Evolutionary conservation across 1,140 invertebrate species (phyloP).

Genomic region (Cotesia chilonis): DNA sequence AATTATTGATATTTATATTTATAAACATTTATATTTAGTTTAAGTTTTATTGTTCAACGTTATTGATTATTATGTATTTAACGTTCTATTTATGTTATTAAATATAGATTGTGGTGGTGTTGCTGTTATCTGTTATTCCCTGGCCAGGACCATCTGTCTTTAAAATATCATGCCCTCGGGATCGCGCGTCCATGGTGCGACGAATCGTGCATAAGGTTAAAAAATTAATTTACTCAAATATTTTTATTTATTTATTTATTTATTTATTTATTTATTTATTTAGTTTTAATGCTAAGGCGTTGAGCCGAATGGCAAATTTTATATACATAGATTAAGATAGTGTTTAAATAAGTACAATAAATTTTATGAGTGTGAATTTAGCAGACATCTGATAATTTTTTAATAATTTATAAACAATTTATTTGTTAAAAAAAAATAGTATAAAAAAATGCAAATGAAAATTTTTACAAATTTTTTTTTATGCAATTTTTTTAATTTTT

Average conservation of each 20-base stretch:
- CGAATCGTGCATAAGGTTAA: conserved; percentile 83
- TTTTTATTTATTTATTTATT: conserved; percentile 21
- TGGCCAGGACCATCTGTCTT: conserved; percentile 86
- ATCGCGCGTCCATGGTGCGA: conserved; percentile 87
- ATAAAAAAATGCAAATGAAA: too few species aligned
- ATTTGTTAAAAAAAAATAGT: too few species aligned
- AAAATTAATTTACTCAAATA: not conserved
- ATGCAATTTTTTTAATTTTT: too few species aligned
- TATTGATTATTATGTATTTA: conserved; percentile 11
- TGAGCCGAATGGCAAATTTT: too few species aligned
- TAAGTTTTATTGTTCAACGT: conserved; percentile 1
- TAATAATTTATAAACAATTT: too few species aligned
- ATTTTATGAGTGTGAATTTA: too few species aligned
- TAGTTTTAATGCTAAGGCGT: too few species aligned
- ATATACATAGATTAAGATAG: too few species aligned
- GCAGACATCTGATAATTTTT: too few species aligned
- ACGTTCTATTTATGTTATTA: not conserved
- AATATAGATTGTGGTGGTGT: conserved; percentile 76
- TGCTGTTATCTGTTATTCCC: conserved; percentile 83
- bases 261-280: conserved; percentile 15
- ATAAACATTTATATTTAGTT: not conserved
- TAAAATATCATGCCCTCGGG: conserved; percentile 86
- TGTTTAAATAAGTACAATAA: too few species aligned
- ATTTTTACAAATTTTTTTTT: too few species aligned
- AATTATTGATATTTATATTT: not conserved